Evolutionary conservation across 92 coral and sea anemone genomes (phyloP).

Genomic region (Ricordea florida): DNA sequence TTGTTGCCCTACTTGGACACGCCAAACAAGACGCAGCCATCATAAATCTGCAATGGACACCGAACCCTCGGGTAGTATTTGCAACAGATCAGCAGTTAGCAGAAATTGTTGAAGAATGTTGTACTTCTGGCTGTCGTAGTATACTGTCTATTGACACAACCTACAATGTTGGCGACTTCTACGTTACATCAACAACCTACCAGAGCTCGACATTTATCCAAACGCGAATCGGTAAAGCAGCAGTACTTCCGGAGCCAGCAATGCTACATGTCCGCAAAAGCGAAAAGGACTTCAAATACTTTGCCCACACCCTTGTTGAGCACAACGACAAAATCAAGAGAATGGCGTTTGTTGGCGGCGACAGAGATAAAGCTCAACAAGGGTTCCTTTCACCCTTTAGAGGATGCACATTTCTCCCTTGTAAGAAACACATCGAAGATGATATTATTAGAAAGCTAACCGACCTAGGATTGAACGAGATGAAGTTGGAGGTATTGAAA

Average conservation of each 20-base stretch:
- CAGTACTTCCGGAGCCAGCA: constrained; percentile 44
- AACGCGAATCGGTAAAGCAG: constrained; percentile 22
- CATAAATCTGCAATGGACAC: background rate
- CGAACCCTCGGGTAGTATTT: constrained; percentile 20
- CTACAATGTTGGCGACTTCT: background rate
- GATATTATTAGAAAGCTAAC: constrained; percentile 1
- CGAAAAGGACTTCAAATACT: background rate
- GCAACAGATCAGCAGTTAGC: background rate
- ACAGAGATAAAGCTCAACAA: constrained; percentile 15
- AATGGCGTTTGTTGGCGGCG: constrained; percentile 11
- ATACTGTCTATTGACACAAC: constrained; percentile 2
- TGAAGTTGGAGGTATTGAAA: background rate
- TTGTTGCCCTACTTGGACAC: background rate
- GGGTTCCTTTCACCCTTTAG: constrained; percentile 16
- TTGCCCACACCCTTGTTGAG: constrained; percentile 2
- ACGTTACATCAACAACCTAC: background rate
- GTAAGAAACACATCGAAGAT: constrained; percentile 40
- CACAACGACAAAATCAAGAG: background rate
- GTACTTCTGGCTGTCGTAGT: background rate
- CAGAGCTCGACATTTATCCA: constrained; percentile 11
- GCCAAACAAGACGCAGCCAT: background rate
- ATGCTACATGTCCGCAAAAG: constrained; percentile 12
- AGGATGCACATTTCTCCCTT: background rate
- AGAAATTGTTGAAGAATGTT: constrained; percentile 1
- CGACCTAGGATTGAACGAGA: background rate